A percentile compares a stretch with the other conserved stretches of the same genome.
phyloP scores from a whole-genome alignment of 2,888 invertebrate genomes.

The Ceramica pisi region DNA sequence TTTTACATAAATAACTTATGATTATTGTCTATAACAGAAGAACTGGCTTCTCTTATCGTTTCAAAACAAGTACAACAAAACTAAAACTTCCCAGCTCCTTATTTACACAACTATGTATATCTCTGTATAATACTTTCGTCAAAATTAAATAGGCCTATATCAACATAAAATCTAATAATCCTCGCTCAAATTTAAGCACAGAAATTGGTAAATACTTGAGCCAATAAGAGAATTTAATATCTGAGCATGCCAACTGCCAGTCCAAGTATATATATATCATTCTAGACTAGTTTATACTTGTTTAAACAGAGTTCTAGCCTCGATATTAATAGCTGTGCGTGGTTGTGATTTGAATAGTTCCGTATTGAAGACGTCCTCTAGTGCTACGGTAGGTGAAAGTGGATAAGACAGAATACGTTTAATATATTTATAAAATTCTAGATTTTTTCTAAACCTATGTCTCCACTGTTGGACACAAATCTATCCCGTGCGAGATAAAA shows the following conservation, averaged over 20 bases:
- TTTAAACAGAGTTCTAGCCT: slow-evolving; percentile 71
- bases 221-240: slow-evolving; percentile 60
- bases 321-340: slow-evolving; percentile 81
- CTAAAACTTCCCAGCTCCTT: not conserved
- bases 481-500: no score
- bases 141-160: not conserved
- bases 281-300: slow-evolving; percentile 69
- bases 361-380: slow-evolving; percentile 71
- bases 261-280: slow-evolving; percentile 64
- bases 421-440: no score
- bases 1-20: no score
- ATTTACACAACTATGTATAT: not conserved
- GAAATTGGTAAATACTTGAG: slow-evolving; percentile 19
- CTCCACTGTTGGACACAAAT: no score
- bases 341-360: slow-evolving; percentile 82
- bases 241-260: slow-evolving; percentile 40
- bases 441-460: no score
- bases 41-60: not conserved
- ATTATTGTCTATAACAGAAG: not conserved
- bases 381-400: slow-evolving; percentile 27
- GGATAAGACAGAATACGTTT: slow-evolving; percentile 56
- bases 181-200: slow-evolving; percentile 12
- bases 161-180: slow-evolving; percentile 32
- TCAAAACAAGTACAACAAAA: not conserved
- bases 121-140: not conserved